These are phyloP conservation scores for Heptranchias perlo DNA, from an alignment of 2,113 vertebrate species.

Conservation along the genomic window DNA sequence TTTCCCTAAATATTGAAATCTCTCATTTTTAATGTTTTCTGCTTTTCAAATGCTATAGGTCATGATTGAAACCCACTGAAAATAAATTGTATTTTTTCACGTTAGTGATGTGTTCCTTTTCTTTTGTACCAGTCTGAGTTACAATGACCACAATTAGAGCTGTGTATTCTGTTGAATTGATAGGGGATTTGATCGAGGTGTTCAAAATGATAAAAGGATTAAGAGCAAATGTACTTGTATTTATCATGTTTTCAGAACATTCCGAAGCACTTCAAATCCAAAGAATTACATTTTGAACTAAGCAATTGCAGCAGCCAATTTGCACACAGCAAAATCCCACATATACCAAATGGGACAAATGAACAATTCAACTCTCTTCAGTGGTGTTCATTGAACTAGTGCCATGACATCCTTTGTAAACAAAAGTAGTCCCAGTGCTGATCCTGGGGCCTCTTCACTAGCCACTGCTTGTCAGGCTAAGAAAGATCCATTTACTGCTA, in stretches of 20 bases:
- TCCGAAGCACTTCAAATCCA: neutral
- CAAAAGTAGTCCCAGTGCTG: neutral
- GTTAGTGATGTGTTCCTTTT: neutral
- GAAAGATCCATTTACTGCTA: neutral
- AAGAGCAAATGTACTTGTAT: neutral
- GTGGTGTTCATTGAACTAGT: neutral
- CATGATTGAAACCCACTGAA: neutral
- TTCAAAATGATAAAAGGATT: neutral
- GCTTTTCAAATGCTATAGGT: neutral
- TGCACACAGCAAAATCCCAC: neutral
- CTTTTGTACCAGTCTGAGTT: neutral
- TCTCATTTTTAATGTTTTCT: neutral
- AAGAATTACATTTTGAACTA: neutral
- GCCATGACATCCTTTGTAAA: neutral
- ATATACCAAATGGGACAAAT: neutral
- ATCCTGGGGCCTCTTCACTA: neutral
- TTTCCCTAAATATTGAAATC: neutral
- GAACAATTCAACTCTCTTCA: neutral
- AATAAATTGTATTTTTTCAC: neutral
- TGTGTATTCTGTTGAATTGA: neutral
- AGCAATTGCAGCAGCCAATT: neutral
- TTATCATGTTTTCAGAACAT: neutral
- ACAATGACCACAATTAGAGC: neutral
- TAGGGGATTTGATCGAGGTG: neutral
- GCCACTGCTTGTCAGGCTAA: neutral